A percentile compares a stretch with the other conserved stretches of the same genome.
phyloP scores from a whole-genome alignment of 1,140 invertebrate species.

The Tetraneura akinire region DNA sequence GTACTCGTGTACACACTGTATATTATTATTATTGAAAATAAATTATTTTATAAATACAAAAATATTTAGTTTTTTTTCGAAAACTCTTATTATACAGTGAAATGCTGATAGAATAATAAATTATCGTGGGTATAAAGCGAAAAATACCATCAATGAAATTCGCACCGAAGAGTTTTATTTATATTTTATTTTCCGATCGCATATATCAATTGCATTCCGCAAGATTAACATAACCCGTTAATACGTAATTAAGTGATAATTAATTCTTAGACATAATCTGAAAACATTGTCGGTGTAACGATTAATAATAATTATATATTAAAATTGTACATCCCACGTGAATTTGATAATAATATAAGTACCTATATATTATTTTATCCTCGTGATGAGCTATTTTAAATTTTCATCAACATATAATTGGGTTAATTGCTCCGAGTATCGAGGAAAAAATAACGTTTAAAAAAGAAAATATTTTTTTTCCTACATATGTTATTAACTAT shows the following conservation, averaged over 20 bases:
- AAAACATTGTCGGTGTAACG: background rate
- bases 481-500: too few relatives aligned
- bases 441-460: too few relatives aligned
- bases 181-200: background rate
- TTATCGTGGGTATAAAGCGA: too few relatives aligned
- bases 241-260: background rate
- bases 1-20: background rate
- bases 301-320: background rate
- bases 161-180: too few relatives aligned
- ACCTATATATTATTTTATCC: background rate
- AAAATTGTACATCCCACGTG: background rate
- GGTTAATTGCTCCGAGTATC: too few relatives aligned
- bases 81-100: too few relatives aligned
- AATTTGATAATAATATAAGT: background rate
- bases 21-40: background rate
- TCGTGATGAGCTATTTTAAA: background rate
- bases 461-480: too few relatives aligned
- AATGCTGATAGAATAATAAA: too few relatives aligned
- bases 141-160: too few relatives aligned
- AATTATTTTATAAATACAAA: too few relatives aligned
- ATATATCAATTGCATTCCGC: background rate
- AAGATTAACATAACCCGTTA: constrained; percentile 15
- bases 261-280: background rate
- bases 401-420: background rate
- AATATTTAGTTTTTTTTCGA: too few relatives aligned